These are phyloP conservation scores for Acrocera orbiculus DNA, from an alignment of 2,888 invertebrate species.

Conservation along the genomic window DNA sequence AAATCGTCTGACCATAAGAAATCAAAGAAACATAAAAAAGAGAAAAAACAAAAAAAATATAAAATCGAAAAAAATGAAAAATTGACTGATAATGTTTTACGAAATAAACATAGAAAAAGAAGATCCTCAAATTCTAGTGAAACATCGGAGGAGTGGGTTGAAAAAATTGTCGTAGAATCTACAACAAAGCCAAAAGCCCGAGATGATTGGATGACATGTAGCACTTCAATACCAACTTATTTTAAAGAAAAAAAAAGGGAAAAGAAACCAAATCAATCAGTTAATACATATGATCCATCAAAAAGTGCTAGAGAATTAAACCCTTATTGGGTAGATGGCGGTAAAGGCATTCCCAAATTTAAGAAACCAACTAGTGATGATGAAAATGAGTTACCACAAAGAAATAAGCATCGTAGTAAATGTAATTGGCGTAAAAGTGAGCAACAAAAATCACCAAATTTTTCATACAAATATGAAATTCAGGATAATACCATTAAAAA, in stretches of 20 bases:
- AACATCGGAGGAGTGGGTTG: slow-evolving; percentile 39
- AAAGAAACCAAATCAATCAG: slow-evolving; percentile 34
- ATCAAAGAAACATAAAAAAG: too few relatives aligned
- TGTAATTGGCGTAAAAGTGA: slow-evolving; percentile 17
- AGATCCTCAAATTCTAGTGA: slow-evolving; percentile 13
- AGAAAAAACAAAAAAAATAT: too few relatives aligned
- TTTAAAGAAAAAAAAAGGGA: slow-evolving; percentile 30
- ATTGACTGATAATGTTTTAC: slow-evolving; percentile 11
- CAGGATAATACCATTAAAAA: too few relatives aligned
- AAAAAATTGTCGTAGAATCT: slow-evolving; percentile 27
- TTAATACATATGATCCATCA: slow-evolving; percentile 48
- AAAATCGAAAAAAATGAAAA: too few relatives aligned
- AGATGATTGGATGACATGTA: slow-evolving; percentile 68
- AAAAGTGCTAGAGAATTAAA: slow-evolving; percentile 65
- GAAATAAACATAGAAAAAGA: slow-evolving; percentile 1
- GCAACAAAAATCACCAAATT: too few relatives aligned
- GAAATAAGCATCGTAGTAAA: too few relatives aligned
- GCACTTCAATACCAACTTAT: slow-evolving; percentile 30
- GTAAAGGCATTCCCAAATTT: slow-evolving; percentile 56
- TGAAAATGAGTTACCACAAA: too few relatives aligned
- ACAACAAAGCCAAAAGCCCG: slow-evolving; percentile 20
- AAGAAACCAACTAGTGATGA: slow-evolving; percentile 29
- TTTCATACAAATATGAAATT: too few relatives aligned
- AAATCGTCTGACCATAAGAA: too few relatives aligned
- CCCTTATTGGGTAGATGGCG: slow-evolving; percentile 84